A percentile compares a stretch with the other conserved stretches of the same genome.
phyloP scores from a whole-genome alignment of 2,797 vertebrate genomes.

The Sebastes diaconus region DNA sequence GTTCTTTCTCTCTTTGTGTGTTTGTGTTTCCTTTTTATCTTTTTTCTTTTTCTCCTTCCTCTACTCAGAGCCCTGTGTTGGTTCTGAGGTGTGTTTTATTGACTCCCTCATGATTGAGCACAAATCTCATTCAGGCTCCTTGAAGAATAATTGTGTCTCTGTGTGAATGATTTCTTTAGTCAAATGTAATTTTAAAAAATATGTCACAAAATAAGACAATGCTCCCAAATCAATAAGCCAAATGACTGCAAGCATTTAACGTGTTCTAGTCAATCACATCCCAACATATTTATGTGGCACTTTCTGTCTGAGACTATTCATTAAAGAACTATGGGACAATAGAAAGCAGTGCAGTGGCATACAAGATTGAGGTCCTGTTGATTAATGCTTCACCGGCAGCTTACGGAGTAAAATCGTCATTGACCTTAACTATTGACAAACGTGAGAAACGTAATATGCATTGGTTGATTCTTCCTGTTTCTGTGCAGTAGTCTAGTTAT shows the following conservation, averaged over 20 bases:
- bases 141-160: not conserved
- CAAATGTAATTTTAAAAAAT: not conserved
- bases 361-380: not conserved
- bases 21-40: not conserved
- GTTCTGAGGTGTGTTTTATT: not conserved
- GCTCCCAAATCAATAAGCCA: not conserved
- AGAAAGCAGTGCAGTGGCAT: slow-evolving; percentile 6
- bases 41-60: not conserved
- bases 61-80: not conserved
- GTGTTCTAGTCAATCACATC: not conserved
- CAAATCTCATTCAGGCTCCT: not conserved
- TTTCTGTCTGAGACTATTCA: slow-evolving; percentile 10
- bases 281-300: not conserved
- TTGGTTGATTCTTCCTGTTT: not conserved
- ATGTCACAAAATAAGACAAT: not conserved
- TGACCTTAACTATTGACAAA: not conserved
- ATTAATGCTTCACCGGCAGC: not conserved
- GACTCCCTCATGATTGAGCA: not conserved
- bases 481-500: not conserved
- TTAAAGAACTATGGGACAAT: not conserved
- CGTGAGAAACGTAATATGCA: not conserved
- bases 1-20: not conserved
- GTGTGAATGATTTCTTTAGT: not conserved
- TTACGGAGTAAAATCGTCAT: not conserved
- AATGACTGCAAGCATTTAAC: not conserved